Evolutionary conservation across 2,797 vertebrate species (phyloP).

Genomic region (Hippopotamyrus pictus): DNA sequence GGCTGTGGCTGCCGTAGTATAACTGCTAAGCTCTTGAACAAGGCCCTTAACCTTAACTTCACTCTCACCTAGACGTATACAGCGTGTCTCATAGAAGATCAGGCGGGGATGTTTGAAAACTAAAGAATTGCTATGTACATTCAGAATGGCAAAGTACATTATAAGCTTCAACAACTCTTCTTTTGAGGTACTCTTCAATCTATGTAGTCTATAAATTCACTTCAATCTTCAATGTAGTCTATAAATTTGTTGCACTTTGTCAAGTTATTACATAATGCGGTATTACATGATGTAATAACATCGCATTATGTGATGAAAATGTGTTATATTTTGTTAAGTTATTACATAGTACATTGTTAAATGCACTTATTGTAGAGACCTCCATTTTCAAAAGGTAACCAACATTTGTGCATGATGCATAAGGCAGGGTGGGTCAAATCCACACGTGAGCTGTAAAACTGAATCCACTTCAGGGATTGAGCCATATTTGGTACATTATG

Average conservation of each 20-base stretch:
- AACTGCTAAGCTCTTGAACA: not conserved
- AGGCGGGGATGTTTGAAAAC: not conserved
- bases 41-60: not conserved
- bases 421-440: not conserved
- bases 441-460: not conserved
- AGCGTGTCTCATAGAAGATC: not conserved
- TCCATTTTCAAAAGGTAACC: not conserved
- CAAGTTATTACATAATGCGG: not conserved
- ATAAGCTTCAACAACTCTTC: not conserved
- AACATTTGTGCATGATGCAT: not conserved
- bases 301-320: not conserved
- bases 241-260: not conserved
- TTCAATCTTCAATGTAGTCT: too few relatives aligned
- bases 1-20: not conserved
- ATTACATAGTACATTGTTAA: not conserved
- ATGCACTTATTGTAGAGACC: not conserved
- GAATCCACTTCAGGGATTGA: not conserved
- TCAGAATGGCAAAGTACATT: not conserved
- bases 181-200: not conserved
- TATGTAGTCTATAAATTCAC: not conserved
- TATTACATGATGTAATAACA: not conserved
- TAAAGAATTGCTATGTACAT: not conserved
- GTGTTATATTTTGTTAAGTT: not conserved
- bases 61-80: not conserved
- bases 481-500: not conserved